Evolutionary conservation across 2,888 invertebrate genomes (phyloP).

Genomic region (Dioctria rufipes): DNA sequence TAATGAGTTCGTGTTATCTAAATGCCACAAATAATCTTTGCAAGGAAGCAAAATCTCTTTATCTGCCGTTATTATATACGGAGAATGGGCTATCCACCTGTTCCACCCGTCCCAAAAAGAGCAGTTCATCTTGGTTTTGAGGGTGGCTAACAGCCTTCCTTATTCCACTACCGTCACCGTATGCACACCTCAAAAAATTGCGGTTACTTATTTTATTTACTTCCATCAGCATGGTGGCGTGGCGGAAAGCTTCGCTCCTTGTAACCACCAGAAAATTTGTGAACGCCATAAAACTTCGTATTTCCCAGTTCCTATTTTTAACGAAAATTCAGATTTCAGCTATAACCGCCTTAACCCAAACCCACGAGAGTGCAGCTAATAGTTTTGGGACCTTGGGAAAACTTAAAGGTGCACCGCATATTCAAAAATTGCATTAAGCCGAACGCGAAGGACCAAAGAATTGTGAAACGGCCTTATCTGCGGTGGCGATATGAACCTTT

Average conservation of each 20-base stretch:
- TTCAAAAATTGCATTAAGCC: slow-evolving; percentile 7
- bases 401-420: slow-evolving; percentile 10
- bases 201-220: slow-evolving; percentile 8
- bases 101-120: neutral
- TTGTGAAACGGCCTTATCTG: neutral
- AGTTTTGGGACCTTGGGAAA: slow-evolving; percentile 5
- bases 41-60: slow-evolving; percentile 19
- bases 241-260: neutral
- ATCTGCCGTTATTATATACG: slow-evolving; percentile 9
- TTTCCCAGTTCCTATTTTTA: neutral
- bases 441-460: neutral
- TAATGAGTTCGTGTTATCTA: slow-evolving; percentile 36
- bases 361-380: slow-evolving; percentile 12
- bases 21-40: slow-evolving; percentile 23
- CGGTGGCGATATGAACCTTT: slow-evolving; percentile 16
- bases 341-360: slow-evolving; percentile 32
- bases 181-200: too few relatives aligned
- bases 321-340: slow-evolving; percentile 43
- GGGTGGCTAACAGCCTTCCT: neutral
- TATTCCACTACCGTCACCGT: neutral
- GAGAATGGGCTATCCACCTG: neutral
- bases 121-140: neutral
- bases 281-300: slow-evolving; percentile 37
- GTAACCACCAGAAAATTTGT: slow-evolving; percentile 20
- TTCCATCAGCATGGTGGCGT: slow-evolving; percentile 15